Percentiles rank a stretch among this genome's conserved stretches.
Conservation (phyloP, 2,113 vertebrate genomes). For the Equus przewalskii region DNA sequence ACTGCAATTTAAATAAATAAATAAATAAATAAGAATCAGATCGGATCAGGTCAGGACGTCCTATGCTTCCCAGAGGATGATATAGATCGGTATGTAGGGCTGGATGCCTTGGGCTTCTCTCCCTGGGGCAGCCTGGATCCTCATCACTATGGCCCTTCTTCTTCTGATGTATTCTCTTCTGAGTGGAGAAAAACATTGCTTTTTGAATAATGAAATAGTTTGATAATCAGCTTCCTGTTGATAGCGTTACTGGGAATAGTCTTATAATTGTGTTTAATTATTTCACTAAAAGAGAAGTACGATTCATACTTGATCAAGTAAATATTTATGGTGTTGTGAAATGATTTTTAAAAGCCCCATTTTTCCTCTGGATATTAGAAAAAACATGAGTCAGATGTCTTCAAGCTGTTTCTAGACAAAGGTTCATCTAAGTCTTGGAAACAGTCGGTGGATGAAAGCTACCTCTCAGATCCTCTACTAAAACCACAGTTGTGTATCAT, state of each 20-base stretch:
- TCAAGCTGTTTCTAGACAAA: constrained; percentile 35
- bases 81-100: too few species aligned
- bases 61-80: too few species aligned
- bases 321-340: constrained; percentile 12
- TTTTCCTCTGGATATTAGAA: neutral
- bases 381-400: neutral
- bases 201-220: constrained; percentile 40
- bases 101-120: too few species aligned
- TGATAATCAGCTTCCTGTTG: constrained; percentile 24
- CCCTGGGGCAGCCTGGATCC: too few species aligned
- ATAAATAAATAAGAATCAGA: too few species aligned
- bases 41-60: too few species aligned
- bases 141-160: neutral
- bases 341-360: neutral
- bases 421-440: constrained; percentile 13
- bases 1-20: too few species aligned
- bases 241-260: neutral
- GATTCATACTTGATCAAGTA: neutral
- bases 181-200: neutral
- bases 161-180: neutral
- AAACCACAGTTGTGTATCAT: neutral
- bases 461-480: neutral
- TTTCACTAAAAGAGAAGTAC: constrained; percentile 45
- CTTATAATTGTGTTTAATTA: constrained; percentile 30
- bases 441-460: constrained; percentile 8